Evolutionary conservation across 2,797 vertebrate genomes (phyloP).

Genomic region (Hypotaenidia philippensis): DNA sequence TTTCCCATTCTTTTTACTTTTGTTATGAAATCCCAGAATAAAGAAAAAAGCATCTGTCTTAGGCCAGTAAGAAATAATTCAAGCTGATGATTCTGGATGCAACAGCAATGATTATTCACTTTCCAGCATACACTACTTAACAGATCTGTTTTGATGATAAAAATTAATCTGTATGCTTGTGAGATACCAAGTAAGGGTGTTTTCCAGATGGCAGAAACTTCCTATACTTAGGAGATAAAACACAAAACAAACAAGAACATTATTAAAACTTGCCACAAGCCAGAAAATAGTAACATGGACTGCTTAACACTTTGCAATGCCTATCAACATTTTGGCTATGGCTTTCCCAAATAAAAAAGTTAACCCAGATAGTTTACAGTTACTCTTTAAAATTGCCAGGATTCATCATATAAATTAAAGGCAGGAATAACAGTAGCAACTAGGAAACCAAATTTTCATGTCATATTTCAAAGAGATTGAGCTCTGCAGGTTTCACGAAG

Average conservation of each 20-base stretch:
- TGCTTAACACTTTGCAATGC: not conserved
- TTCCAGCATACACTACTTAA: not conserved
- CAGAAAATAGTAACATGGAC: not conserved
- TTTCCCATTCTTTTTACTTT: not conserved
- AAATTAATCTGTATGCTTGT: not conserved
- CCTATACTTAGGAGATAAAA: not conserved
- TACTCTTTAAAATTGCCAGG: slow-evolving; percentile 23
- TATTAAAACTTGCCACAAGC: not conserved
- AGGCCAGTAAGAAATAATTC: not conserved
- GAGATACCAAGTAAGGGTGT: not conserved
- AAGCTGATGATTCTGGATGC: not conserved
- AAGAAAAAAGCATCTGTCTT: not conserved
- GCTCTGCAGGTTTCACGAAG: slow-evolving; percentile 60
- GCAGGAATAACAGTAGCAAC: slow-evolving; percentile 21
- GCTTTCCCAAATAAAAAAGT: slow-evolving; percentile 7
- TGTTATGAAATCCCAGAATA: not conserved
- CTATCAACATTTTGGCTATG: not conserved
- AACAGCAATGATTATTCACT: not conserved
- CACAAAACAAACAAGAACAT: not conserved
- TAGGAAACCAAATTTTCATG: slow-evolving; percentile 60
- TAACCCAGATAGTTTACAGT: slow-evolving; percentile 49
- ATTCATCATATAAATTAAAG: slow-evolving; percentile 15
- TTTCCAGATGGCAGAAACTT: not conserved
- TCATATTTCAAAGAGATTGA: slow-evolving; percentile 77
- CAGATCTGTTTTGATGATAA: not conserved